Base-by-base conservation (phyloP, 2,888 invertebrate genomes). In the Alentia gelatinosa region DNA sequence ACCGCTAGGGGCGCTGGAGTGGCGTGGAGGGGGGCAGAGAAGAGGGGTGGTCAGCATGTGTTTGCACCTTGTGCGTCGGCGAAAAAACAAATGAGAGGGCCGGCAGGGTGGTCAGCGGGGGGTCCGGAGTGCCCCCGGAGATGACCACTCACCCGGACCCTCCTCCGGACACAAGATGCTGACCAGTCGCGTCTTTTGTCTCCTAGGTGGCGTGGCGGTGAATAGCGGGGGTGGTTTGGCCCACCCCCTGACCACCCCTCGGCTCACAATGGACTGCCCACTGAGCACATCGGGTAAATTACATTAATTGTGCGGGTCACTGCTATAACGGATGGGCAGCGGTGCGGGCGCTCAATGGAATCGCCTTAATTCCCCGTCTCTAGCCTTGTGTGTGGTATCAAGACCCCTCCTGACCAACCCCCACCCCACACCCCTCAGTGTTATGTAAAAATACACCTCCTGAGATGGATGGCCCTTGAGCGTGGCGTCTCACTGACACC, bases 361-460 rank as follows among this genome's bases (percentile, higher is more conserved):
- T 79, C 39, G 79, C 79, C 79, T 79, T 79, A 79, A 79, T 86
- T 50, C 47, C 7, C 30, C 9, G 86, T 47, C 15, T 37, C 1
- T 35, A 37, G 1, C 83, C 39, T 83, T 86, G 42, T 86, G 50
- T 86, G 86, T 42, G 86, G 86, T 86, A 86, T 86, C 86, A 47
- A 26, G 47, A 47, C 47, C 19, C 9, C 47, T 19, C 9, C 9
- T 9, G 7, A 9, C 30, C 30, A 7, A 15, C 74, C n/a, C 7
- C 74, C 12, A 15, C 30, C 9, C 74, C 7, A n/a, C 74, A 23
- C 12, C 74, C 30, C 33, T 7, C 26, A 7, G 47, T 26, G 86
- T 86, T 86, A 86, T 42, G 86, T 86, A 86, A 86, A 86, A 47
- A 86, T 86, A 47, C 50, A 47, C 86, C 86, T 86, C 47, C 50